Conservation (phyloP, 1,140 invertebrate genomes). For the Drosophila baimaii region DNA sequence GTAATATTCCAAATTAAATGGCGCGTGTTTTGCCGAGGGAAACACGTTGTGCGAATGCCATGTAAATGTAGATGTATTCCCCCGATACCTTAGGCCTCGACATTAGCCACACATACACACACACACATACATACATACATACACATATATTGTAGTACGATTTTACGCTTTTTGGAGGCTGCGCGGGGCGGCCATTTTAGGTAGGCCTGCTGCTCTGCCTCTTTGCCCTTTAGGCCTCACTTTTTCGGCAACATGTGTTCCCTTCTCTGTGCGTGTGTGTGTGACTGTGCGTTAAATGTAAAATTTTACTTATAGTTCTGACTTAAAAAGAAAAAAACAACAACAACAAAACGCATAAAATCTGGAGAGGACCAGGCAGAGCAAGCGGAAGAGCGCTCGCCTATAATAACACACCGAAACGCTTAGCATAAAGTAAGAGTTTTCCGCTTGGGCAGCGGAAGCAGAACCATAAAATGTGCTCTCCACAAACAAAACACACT, state of each 20-base stretch:
- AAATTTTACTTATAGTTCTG: conserved; percentile 39
- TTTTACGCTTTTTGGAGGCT: conserved; percentile 66
- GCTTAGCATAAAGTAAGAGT: conserved; percentile 72
- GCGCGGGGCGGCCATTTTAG: conserved; percentile 44
- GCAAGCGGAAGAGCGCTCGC: conserved; percentile 38
- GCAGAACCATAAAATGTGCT: conserved; percentile 71
- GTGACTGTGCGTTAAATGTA: conserved; percentile 19
- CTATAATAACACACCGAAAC: conserved; percentile 59
- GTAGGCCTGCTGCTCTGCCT: conserved; percentile 4
- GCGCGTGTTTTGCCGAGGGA: conserved; percentile 62
- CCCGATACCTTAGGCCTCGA: conserved; percentile 46
- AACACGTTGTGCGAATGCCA: conserved; percentile 17
- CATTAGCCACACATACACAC: conserved; percentile 54
- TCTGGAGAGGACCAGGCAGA: conserved; percentile 26
- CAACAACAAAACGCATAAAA: conserved; percentile 49
- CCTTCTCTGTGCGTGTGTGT: conserved; percentile 12
- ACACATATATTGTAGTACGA: conserved; percentile 30
- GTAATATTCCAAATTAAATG: conserved; percentile 62
- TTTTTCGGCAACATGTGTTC: conserved; percentile 45
- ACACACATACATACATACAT: conserved; percentile 20
- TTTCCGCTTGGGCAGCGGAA: conserved; percentile 77
- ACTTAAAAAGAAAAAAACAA: conserved; percentile 48
- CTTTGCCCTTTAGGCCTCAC: conserved; percentile 35
- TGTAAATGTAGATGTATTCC: conserved; percentile 64
- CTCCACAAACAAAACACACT: conserved; percentile 47